Evolutionary conservation across 2,113 vertebrate genomes (phyloP).

Genomic region (Morone saxatilis): DNA sequence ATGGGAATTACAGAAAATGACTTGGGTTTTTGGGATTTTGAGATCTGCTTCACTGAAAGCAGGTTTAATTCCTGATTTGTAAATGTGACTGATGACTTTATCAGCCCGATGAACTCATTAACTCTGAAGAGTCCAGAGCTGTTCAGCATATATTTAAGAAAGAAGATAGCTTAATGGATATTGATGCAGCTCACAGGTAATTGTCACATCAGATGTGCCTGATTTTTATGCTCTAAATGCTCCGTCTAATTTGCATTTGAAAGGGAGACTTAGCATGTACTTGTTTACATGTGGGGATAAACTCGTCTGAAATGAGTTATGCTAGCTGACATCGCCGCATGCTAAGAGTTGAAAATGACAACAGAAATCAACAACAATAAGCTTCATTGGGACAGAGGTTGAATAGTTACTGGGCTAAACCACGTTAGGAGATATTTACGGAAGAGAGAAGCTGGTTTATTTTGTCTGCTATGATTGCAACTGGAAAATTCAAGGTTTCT

Average conservation of each 20-base stretch:
- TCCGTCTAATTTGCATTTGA: neutral
- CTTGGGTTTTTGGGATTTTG: neutral
- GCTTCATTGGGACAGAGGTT: too few relatives aligned
- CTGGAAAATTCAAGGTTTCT: neutral
- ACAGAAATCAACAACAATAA: too few relatives aligned
- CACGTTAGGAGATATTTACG: neutral
- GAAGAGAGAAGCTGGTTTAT: neutral
- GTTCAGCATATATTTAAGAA: neutral
- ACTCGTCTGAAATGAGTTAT: neutral
- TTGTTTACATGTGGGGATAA: neutral
- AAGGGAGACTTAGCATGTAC: neutral
- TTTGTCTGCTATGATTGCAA: too few relatives aligned
- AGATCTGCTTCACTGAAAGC: neutral
- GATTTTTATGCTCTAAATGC: neutral
- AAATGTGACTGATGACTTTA: neutral
- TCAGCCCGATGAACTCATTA: too few relatives aligned
- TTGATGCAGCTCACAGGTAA: neutral
- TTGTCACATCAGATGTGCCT: neutral
- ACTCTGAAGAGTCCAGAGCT: neutral
- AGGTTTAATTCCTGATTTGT: neutral
- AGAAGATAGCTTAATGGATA: neutral
- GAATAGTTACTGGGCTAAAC: neutral
- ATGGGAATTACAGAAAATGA: neutral
- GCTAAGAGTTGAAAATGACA: neutral
- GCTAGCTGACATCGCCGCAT: neutral